Evolutionary conservation across 1,140 invertebrate species (phyloP).

Genomic region (Spodoptera frugiperda): DNA sequence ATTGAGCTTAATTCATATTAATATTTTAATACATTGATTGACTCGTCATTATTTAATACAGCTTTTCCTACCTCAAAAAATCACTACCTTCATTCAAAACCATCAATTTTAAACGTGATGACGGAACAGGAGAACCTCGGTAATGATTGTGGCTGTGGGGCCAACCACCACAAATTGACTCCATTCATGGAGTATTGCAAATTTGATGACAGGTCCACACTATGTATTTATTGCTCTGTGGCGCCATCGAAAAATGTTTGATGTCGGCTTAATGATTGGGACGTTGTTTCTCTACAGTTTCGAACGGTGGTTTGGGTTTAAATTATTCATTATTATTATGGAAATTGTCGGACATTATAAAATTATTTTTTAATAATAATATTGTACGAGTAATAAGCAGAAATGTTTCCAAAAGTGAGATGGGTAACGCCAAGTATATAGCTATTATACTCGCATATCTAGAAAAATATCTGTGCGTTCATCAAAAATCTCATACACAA

Average conservation of each 20-base stretch:
- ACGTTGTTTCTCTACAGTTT: conserved; percentile 1
- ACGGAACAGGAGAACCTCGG: conserved; percentile 24
- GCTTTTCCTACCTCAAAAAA: neutral
- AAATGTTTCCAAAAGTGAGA: too few species aligned
- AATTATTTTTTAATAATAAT: too few species aligned
- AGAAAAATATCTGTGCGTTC: too few species aligned
- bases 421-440: too few species aligned
- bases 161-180: conserved; percentile 44
- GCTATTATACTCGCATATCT: too few species aligned
- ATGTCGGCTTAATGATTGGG: conserved; percentile 1
- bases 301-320: neutral
- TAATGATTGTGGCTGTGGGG: conserved; percentile 36
- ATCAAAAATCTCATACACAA: neutral
- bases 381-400: too few species aligned
- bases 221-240: conserved; percentile 47
- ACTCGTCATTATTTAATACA: too few species aligned
- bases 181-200: conserved; percentile 41
- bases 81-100: neutral
- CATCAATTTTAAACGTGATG: conserved; percentile 41
- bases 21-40: too few species aligned
- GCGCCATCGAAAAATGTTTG: conserved; percentile 32
- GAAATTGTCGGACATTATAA: too few species aligned
- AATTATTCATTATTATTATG: too few species aligned
- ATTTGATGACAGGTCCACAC: conserved; percentile 41
- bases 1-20: too few species aligned